These are phyloP conservation scores for Tetranychus piercei DNA, from an alignment of 2,888 invertebrate genomes.

Conservation along the genomic window DNA sequence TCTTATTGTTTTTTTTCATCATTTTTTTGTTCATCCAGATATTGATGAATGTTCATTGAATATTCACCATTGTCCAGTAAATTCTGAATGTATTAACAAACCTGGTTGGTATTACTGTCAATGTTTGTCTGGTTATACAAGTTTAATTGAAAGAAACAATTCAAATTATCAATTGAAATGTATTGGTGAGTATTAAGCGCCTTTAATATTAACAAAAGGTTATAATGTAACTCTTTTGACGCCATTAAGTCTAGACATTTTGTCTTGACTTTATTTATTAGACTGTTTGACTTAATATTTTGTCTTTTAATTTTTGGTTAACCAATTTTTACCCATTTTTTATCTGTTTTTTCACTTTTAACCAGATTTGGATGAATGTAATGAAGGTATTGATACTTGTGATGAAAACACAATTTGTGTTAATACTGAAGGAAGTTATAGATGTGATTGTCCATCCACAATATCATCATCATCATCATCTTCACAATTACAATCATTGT, in stretches of 20 bases:
- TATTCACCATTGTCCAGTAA: slow-evolving; percentile 43
- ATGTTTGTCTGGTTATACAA: background rate
- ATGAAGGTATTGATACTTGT: slow-evolving; percentile 54
- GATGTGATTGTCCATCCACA: slow-evolving; percentile 45
- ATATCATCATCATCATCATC: slow-evolving; percentile 15
- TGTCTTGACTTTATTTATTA: too few species aligned
- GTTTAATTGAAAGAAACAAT: background rate
- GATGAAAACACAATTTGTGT: slow-evolving; percentile 56
- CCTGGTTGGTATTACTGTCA: slow-evolving; percentile 6
- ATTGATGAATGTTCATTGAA: slow-evolving; percentile 61
- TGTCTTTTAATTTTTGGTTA: background rate
- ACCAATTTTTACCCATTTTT: slow-evolving; percentile 25
- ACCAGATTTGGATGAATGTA: slow-evolving; percentile 64
- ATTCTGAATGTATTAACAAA: slow-evolving; percentile 2
- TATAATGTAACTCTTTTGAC: too few species aligned
- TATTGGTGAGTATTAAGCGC: background rate
- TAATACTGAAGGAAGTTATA: slow-evolving; percentile 59
- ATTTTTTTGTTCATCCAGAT: slow-evolving; percentile 40
- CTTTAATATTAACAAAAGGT: too few species aligned
- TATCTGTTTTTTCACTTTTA: background rate
- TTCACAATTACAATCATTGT: slow-evolving; percentile 6
- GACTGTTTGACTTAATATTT: background rate
- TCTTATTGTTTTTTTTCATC: background rate
- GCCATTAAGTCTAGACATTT: too few species aligned
- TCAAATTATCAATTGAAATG: slow-evolving; percentile 5